Base-by-base conservation (phyloP, 2,113 vertebrate species). In the Ardeotis arabs region DNA sequence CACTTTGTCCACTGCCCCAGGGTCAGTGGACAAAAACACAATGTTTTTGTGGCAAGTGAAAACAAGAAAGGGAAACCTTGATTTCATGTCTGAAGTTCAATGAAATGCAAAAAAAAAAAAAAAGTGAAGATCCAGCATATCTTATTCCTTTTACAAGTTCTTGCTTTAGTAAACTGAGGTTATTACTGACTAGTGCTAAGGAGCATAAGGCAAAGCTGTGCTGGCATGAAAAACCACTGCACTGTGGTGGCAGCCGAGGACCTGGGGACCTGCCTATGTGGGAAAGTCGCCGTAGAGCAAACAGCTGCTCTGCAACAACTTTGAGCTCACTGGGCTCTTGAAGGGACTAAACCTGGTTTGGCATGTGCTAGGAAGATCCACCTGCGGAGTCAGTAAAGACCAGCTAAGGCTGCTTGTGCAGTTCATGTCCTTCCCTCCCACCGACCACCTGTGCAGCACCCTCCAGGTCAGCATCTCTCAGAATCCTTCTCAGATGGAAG, bases 211-310 rank as follows among this genome's bases (percentile, higher is more conserved):
- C 37, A 72, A 62, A 93, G 52, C 37, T 55, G 22, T n/a, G 47
- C 35, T 74, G 64, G 19, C 37, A 53, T 10, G 24, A 44, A 55
- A 35, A 63, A 37, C 6, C 52, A 35, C 63, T 31, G 44, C 37
- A 37, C 37, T 0, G 0, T 27, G 24, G 37, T 3, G 3, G 25
- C 49, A 53, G 33, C 24, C 41, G 25, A 41, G 60, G 16, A 52
- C 10, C 9, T 3, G 0, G 29, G 20, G 33, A 84, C 29, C 47
- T 66, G 60, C 24, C 23, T 31, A 10, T 0, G 1, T 5, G 21
- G 31, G 25, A 12, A 88, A 64, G 12, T 6, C 13, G 2, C 83
- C 16, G 58, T 45, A 64, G 8, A 73, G 79, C 28, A 76, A 92
- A 69, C 13, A 8, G 19, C n/a, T 45, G 27, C 10, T 64, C 53